phyloP scores from a whole-genome alignment of 2,888 invertebrate genomes.

The Elmis aenea region DNA sequence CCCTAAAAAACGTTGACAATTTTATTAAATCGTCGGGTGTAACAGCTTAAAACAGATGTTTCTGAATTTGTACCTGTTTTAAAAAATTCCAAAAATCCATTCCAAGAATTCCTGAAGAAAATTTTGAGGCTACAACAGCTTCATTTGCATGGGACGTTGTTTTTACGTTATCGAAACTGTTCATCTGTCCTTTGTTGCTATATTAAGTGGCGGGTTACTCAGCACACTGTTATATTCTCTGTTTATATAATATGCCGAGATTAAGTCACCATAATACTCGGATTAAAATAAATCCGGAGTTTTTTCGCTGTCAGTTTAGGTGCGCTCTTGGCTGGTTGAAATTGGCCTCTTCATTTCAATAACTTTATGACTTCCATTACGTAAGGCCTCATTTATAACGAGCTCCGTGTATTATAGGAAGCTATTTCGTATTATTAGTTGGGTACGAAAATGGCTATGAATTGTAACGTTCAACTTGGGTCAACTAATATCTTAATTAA shows the following conservation, averaged over 20 bases:
- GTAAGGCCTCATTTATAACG: too few species aligned
- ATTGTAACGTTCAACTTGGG: too few species aligned
- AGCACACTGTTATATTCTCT: conserved; percentile 25
- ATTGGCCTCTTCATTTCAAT: too few species aligned
- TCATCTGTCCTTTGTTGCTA: conserved; percentile 30
- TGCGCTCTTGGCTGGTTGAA: too few species aligned
- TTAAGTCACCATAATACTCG: conserved; percentile 2
- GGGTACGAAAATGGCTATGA: too few species aligned
- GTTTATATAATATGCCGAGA: conserved; percentile 9
- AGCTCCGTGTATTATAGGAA: too few species aligned
- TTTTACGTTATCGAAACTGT: conserved; percentile 30
- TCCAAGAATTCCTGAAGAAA: conserved; percentile 37
- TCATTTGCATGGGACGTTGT: conserved; percentile 34
- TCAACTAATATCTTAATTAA: too few species aligned
- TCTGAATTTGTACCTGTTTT: conserved; percentile 39
- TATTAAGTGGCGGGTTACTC: conserved; percentile 31
- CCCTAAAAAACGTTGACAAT: conserved; percentile 27
- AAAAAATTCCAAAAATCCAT: conserved; percentile 40
- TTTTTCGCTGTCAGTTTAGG: too few species aligned
- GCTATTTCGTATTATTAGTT: too few species aligned
- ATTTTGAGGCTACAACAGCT: conserved; percentile 25
- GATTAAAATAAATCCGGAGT: not conserved
- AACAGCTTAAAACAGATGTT: conserved; percentile 33
- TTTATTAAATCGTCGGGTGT: conserved; percentile 37
- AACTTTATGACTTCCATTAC: too few species aligned